Evolutionary conservation across 2,113 vertebrate species (phyloP), one percentile per base, ranked within the genome.

Genomic region (Onychorhynchus coronatus): DNA sequence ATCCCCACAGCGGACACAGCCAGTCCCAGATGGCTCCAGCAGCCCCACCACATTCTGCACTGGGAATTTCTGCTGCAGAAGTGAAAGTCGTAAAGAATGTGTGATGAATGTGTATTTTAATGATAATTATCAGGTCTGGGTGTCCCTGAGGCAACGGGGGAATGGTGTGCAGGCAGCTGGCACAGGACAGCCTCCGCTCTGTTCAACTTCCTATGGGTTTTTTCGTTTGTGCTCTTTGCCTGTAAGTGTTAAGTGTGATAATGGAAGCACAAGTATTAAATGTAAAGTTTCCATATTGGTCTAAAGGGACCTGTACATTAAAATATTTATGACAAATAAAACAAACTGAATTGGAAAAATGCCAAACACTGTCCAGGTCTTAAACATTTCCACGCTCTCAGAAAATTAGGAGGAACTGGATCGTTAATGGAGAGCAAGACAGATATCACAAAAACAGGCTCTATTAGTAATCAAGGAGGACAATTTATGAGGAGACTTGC

Each of bases 251-350:
- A 65, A 87, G 9, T 12, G 18, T 33, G 35, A 73, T 49, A 76
- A 83, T 5, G 20, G 35, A 66, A 89, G 73, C 6, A 76, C 3
- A 72, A 23, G n/a, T 30, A 75, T 1, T 5, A 68, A 68, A 8
- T 31, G 52, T 39, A 28, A 76, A 12, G 5, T 68, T 50, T 76
- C 53, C 67, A 72, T 6, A 42, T 0, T 12, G 8, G 33, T 79
- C 63, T 86, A 68, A 72, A 55, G 22, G 19, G 19, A 82, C 14
- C 23, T 42, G 20, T 30, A 30, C 2, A 47, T 11, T 8, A 52
- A 91, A 80, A 73, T 81, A 85, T 65, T 75, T 72, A 88, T 19
- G 37, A 76, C 65, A 85, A 95, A 62, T 27, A 31, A 46, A 74
- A 55, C 9, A 67, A 82, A 53, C 2, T 20, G 14, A 90, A 61